Base-by-base conservation (phyloP, 2,113 vertebrate genomes). In the Larimichthys crocea region DNA sequence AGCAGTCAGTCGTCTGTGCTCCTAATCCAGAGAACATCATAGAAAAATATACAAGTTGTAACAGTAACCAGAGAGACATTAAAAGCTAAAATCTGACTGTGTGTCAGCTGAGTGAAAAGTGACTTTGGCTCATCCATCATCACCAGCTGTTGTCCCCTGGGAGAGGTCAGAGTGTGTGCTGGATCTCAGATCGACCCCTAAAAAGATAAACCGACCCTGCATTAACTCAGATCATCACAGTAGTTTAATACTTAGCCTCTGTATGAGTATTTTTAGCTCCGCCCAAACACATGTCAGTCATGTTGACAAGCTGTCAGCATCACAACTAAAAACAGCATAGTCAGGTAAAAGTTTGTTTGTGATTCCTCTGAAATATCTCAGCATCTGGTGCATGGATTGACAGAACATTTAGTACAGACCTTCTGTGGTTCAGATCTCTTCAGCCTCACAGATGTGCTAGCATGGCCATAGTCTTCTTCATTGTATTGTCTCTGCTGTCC, bases 131-230 rank as follows among this genome's bases (percentile, higher is more conserved):
- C 76, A 73, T 85, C 56, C 74, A 74, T 71, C 68, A 65, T 69
- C 50, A 67, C 86, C 88, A 90, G 85, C 87, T 89, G 89, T 74
- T 89, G 80, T 29, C 79, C 26, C 29, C 40, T 82, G 65, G 65
- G 69, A 82, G 72, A 84, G 61, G 61, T 82, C 68, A 53, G 42
- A 31, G n/a, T 6, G n/a, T 74, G 22, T 44, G 61, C 15, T 26
- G 55, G 55, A 44, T 70, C 16, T 84, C 59, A 87, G 40, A 74
- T 76, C 71, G 68, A 83, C 76, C 53, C 64, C 53, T 70, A 65
- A 79, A 63, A 82, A 65, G 76, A 82, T 69, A 57, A 74, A 79
- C 22, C 40, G 48, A 82, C 64, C 76, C 67, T 42, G 62, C 68
- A 74, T 85, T 76, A 82, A 70, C 24, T 69, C 57, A 74, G 79